These are phyloP conservation scores for Opisthograptis luteolata DNA, from an alignment of 2,888 invertebrate species.

Conservation along the genomic window DNA sequence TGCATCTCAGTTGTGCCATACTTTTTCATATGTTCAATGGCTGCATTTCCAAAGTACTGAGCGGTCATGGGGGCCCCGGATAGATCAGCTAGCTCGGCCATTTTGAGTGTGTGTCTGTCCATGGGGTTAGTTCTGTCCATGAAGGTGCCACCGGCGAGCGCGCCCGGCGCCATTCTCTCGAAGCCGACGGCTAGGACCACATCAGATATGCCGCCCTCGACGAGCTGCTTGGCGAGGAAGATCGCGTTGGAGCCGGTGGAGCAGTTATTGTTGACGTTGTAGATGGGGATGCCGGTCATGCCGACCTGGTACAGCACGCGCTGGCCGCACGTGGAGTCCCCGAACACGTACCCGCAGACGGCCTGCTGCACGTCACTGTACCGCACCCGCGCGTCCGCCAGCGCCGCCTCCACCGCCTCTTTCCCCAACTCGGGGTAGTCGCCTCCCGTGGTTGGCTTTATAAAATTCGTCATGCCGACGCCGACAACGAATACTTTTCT, in stretches of 20 bases:
- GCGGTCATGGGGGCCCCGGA: constrained; percentile 94
- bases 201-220: constrained; percentile 94
- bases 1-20: constrained; percentile 97
- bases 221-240: constrained; percentile 94
- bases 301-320: constrained; percentile 97
- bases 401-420: constrained; percentile 95
- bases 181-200: constrained; percentile 97
- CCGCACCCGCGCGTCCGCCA: constrained; percentile 91
- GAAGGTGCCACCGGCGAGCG: constrained; percentile 89
- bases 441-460: constrained; percentile 94
- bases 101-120: constrained; percentile 93
- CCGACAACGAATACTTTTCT: constrained; percentile 94
- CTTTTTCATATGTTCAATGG: constrained; percentile 96
- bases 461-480: constrained; percentile 99
- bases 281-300: constrained; percentile 98
- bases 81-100: constrained; percentile 93
- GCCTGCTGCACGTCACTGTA: constrained; percentile 94
- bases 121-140: constrained; percentile 94
- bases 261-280: constrained; percentile 99
- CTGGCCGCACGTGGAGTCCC: constrained; percentile 98
- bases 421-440: constrained; percentile 98
- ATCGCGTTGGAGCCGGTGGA: constrained; percentile 98
- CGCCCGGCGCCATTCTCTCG: constrained; percentile 98
- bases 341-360: constrained; percentile 96
- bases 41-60: constrained; percentile 98